phyloP scores from a whole-genome alignment of 2,797 vertebrate genomes.

The Menidia menidia region DNA sequence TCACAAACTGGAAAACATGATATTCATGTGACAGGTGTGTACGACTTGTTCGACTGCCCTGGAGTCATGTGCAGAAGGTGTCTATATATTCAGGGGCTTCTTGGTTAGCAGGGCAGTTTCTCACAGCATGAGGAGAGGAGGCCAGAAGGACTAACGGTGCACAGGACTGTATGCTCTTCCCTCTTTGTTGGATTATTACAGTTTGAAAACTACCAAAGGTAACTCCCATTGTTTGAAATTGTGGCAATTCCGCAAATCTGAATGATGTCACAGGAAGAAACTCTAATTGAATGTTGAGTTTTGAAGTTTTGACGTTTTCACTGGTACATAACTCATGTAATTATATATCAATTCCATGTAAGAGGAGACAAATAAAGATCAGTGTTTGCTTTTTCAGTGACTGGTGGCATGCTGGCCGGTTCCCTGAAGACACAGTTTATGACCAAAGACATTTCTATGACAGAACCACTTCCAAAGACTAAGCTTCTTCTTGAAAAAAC shows the following conservation, averaged over 20 bases:
- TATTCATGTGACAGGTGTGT: constrained; percentile 69
- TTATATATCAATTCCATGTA: no score
- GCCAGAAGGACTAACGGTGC: constrained; percentile 25
- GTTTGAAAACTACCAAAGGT: constrained; percentile 45
- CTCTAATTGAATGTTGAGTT: background rate
- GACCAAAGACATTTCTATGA: constrained; percentile 49
- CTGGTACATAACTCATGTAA: no score
- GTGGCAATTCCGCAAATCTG: background rate
- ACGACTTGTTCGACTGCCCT: constrained; percentile 32
- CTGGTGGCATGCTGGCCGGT: constrained; percentile 63
- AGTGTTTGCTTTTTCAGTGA: constrained; percentile 51
- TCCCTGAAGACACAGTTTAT: constrained; percentile 60
- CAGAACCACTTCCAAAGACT: constrained; percentile 39
- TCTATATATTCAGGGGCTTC: constrained; percentile 74
- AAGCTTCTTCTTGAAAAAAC: constrained; percentile 63
- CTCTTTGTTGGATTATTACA: constrained; percentile 52
- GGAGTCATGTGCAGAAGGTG: constrained; percentile 55
- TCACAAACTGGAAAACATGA: constrained; percentile 67
- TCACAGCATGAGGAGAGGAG: constrained; percentile 27
- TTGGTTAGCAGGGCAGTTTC: constrained; percentile 23
- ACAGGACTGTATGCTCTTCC: constrained; percentile 36
- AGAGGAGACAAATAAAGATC: background rate
- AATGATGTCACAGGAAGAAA: no score
- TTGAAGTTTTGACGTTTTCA: background rate
- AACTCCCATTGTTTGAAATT: constrained; percentile 8